Conservation (phyloP, 2,888 invertebrate species). For the Cataglyphis altisquamis region DNA sequence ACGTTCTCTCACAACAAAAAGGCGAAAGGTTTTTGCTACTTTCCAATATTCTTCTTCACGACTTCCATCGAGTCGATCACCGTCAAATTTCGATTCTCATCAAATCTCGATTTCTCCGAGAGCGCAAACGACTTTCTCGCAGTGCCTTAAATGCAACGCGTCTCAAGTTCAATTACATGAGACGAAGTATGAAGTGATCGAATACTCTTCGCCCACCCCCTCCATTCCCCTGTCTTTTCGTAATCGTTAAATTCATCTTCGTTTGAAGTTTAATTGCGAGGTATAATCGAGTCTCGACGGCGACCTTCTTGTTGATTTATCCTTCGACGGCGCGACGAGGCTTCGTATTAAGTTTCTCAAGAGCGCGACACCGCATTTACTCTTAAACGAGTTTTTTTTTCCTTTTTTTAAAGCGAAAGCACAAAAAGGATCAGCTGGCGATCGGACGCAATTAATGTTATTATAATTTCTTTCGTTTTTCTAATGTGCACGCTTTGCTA, state of each 20-base stretch:
- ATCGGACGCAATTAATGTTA: neutral
- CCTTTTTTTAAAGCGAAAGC: neutral
- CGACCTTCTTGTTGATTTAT: constrained; percentile 28
- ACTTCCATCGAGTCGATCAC: neutral
- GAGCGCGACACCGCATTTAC: constrained; percentile 15
- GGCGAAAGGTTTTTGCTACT: neutral
- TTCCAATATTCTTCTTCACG: neutral
- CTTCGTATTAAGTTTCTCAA: constrained; percentile 21
- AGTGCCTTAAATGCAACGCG: constrained; percentile 16
- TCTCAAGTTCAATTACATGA: constrained; percentile 33
- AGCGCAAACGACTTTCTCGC: neutral
- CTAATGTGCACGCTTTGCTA: neutral
- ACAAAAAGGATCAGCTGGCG: neutral
- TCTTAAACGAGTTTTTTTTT: constrained; percentile 5
- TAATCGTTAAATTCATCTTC: constrained; percentile 11
- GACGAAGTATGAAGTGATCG: constrained; percentile 19
- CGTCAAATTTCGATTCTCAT: constrained; percentile 13
- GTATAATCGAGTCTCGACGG: constrained; percentile 8
- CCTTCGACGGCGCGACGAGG: constrained; percentile 10
- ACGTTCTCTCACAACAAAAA: neutral
- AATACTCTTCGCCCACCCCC: neutral
- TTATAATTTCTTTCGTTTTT: neutral
- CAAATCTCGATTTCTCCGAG: constrained; percentile 1
- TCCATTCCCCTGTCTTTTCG: neutral
- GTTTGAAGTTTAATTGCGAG: constrained; percentile 41